phyloP scores from a whole-genome alignment of 2,888 invertebrate species.

The Dynastes maya region DNA sequence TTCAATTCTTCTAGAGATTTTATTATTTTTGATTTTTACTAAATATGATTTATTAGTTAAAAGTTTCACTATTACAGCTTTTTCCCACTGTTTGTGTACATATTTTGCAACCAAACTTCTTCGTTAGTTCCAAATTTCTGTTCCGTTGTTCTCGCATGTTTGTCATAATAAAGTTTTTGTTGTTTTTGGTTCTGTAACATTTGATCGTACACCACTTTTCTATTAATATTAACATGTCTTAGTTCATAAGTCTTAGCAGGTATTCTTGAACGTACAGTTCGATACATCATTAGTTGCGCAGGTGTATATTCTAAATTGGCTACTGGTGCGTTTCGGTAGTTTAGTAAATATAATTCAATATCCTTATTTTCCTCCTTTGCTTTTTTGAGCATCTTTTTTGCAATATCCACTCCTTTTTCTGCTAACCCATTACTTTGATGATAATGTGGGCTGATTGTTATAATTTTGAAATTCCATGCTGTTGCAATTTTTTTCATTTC shows the following conservation, averaged over 20 bases:
- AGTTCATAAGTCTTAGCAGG: not conserved
- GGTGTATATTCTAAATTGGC: constrained; percentile 20
- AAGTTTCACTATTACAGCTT: not conserved
- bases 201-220: not conserved
- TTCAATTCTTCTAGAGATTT: no score
- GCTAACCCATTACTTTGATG: constrained; percentile 41
- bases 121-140: not conserved
- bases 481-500: constrained; percentile 18
- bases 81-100: not conserved
- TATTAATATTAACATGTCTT: not conserved
- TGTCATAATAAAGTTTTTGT: not conserved
- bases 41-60: no score
- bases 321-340: constrained; percentile 33
- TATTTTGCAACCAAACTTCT: not conserved
- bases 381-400: constrained; percentile 24
- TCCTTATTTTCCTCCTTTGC: not conserved
- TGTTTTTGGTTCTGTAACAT: not conserved
- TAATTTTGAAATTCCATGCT: constrained; percentile 29
- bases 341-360: constrained; percentile 12
- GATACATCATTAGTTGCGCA: constrained; percentile 3
- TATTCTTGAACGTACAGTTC: constrained; percentile 16
- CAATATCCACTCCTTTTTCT: constrained; percentile 35
- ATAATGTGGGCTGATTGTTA: constrained; percentile 42
- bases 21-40: no score
- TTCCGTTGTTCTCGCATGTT: not conserved